Conservation (phyloP, 2,797 vertebrate species). For the Tragopan temminckii region DNA sequence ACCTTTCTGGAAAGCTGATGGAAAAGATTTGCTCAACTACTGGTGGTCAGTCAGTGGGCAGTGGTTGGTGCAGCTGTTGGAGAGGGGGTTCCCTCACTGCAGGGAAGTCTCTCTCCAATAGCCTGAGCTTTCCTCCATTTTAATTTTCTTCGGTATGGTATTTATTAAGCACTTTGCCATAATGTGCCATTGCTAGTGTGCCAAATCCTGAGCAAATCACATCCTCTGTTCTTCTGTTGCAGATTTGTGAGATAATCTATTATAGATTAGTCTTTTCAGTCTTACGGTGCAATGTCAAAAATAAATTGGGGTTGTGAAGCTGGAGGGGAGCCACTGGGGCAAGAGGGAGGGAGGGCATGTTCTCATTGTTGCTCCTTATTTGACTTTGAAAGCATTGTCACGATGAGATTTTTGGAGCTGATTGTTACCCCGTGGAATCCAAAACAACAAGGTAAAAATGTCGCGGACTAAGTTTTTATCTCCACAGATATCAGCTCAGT, state of each 20-base stretch:
- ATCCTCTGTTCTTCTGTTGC: slow-evolving; percentile 48
- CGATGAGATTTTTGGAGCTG: slow-evolving; percentile 54
- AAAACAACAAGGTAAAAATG: slow-evolving; percentile 61
- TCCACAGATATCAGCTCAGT: slow-evolving; percentile 29
- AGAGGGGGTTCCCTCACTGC: not conserved
- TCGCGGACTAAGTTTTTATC: slow-evolving; percentile 51
- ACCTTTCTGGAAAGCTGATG: not conserved
- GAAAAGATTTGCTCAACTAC: not conserved
- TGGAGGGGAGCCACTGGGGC: slow-evolving; percentile 59
- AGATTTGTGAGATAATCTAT: slow-evolving; percentile 60
- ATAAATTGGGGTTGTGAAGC: slow-evolving; percentile 59
- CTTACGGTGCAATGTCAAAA: slow-evolving; percentile 66
- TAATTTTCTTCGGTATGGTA: not conserved
- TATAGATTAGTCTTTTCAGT: slow-evolving; percentile 62
- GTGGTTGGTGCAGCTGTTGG: not conserved
- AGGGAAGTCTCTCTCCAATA: not conserved
- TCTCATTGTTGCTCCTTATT: slow-evolving; percentile 49
- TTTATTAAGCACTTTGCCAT: not conserved
- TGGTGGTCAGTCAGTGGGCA: not conserved
- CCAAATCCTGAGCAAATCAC: slow-evolving; percentile 39
- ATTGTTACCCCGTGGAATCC: slow-evolving; percentile 53
- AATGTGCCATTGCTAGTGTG: slow-evolving; percentile 6
- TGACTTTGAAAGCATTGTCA: slow-evolving; percentile 73
- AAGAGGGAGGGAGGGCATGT: not conserved
- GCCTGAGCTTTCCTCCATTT: not conserved